A percentile compares a stretch with the other conserved stretches of the same genome.
Conservation (phyloP, 2,888 invertebrate genomes). For the Charanyca ferruginea region DNA sequence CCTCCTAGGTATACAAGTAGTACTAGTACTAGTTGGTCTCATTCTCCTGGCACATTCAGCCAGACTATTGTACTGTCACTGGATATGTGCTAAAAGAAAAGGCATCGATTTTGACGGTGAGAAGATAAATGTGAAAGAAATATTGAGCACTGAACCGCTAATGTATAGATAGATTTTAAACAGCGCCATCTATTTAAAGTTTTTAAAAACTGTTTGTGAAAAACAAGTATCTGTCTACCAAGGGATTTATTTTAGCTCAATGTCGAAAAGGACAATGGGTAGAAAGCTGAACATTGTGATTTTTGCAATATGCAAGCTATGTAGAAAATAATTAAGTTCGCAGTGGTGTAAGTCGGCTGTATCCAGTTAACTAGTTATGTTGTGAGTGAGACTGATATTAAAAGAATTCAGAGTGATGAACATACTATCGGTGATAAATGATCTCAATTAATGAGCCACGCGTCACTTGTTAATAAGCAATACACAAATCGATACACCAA, state of each 20-base stretch:
- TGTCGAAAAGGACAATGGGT: neutral
- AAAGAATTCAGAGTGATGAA: too few relatives aligned
- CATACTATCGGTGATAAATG: neutral
- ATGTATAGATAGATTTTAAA: constrained; percentile 24
- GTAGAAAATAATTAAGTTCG: neutral
- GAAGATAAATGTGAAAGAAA: constrained; percentile 26
- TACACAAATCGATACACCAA: too few relatives aligned
- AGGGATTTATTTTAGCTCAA: neutral
- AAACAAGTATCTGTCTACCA: neutral
- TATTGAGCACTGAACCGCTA: constrained; percentile 45
- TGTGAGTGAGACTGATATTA: neutral
- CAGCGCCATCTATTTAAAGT: constrained; percentile 36
- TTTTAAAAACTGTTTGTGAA: constrained; percentile 2
- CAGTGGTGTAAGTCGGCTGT: neutral
- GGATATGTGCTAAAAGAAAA: constrained; percentile 44
- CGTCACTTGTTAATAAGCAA: too few relatives aligned
- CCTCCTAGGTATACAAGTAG: constrained; percentile 58
- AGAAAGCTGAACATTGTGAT: too few relatives aligned
- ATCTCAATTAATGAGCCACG: neutral
- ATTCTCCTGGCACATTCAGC: constrained; percentile 45
- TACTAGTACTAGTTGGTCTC: constrained; percentile 39
- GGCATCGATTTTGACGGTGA: constrained; percentile 5
- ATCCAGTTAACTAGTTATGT: neutral
- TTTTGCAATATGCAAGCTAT: neutral
- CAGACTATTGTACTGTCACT: constrained; percentile 51